Evolutionary conservation across 2,113 vertebrate genomes (phyloP).

Genomic region (Pogona vitticeps): DNA sequence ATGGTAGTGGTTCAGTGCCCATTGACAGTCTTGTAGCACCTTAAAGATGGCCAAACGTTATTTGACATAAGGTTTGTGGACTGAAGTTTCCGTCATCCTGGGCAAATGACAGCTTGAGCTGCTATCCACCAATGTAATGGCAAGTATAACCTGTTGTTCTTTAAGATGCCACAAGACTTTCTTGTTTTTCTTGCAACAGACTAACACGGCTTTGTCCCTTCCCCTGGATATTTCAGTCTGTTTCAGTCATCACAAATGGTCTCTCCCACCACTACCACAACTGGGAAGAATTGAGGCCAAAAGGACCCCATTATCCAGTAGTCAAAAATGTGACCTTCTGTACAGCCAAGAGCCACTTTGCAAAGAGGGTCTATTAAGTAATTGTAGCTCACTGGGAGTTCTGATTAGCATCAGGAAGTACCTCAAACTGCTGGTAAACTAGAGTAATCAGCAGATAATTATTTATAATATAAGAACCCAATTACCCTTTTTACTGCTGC

Average conservation of each 20-base stretch:
- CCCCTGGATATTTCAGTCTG: too few species aligned
- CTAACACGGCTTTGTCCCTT: too few species aligned
- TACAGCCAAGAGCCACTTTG: not conserved
- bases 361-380: slow-evolving; percentile 28
- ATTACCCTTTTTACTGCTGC: slow-evolving; percentile 25
- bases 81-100: too few species aligned
- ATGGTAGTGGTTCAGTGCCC: too few species aligned
- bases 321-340: not conserved
- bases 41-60: too few species aligned
- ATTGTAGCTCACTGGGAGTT: not conserved
- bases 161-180: too few species aligned
- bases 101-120: too few species aligned
- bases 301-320: slow-evolving; percentile 8
- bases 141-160: too few species aligned
- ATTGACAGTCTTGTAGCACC: too few species aligned
- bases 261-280: slow-evolving; percentile 20
- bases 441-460: not conserved
- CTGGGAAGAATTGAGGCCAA: not conserved
- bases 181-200: too few species aligned
- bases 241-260: slow-evolving; percentile 18
- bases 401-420: slow-evolving; percentile 18
- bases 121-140: too few species aligned
- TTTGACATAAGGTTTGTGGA: too few species aligned
- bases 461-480: not conserved
- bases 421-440: not conserved